Evolutionary conservation across 2,888 invertebrate genomes (phyloP), one percentile per base, ranked within the genome.

Genomic region (Nudaria mundana): DNA sequence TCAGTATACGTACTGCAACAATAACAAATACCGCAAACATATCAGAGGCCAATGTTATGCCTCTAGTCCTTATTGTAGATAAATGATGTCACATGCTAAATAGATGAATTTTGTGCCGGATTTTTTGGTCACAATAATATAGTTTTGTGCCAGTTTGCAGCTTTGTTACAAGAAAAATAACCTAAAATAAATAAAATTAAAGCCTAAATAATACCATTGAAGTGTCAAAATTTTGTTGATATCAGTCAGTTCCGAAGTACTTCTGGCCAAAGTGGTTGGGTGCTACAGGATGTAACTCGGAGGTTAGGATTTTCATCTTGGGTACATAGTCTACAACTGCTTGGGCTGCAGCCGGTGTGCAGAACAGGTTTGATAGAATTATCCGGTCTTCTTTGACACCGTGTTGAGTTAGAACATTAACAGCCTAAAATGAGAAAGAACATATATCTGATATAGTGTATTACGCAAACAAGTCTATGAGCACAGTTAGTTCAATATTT

Each of bases 251-350:
- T 56, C 99, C 99, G 88, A 99, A 99, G 87, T 99, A 99, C 81
- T 97, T 98, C 83, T 97, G 96, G 35, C 99, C 98, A 84, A 99
- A 99, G 82, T 99, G 98, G 86, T 97, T 98, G 5, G 99, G 99
- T 5, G 98, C 97, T 2, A 98, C 94, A 0, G 94, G 94, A 78
- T 98, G 96, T 15, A 99, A 91, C 80, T 99, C 99, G 0, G 98
- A 97, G 0, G 99, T 98, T 40, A 99, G 90, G 60, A 99, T 97
- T 79, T 95, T 98, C 93, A 99, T 93, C 90, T 94, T 90, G 12
- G 97, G 97, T 71, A 96, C 97, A 42, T 94, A 94, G 63, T 93
- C 91, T 22, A 95, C 93, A 13, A 97, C 93, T 3, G 95, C 94
- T 65, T 94, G 93, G 1, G 95, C 96, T 22, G 97, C 97, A 35